These are phyloP conservation scores for Mugil cephalus DNA, from an alignment of 2,113 vertebrate species.

Conservation along the genomic window DNA sequence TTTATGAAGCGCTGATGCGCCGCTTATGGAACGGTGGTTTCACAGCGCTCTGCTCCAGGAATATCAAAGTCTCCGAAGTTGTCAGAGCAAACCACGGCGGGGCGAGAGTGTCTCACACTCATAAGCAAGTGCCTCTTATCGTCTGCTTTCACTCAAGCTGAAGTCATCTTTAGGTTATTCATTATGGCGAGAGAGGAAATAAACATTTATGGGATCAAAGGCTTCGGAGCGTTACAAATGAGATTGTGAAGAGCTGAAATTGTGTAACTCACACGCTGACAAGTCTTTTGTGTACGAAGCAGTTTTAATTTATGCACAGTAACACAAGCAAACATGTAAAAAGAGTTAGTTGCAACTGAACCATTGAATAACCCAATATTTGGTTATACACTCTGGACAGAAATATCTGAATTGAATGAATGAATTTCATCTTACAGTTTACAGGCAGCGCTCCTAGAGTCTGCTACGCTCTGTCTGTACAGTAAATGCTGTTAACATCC, in stretches of 20 bases:
- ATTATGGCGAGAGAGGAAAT: background rate
- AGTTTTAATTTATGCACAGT: slow-evolving; percentile 86
- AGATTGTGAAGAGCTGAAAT: background rate
- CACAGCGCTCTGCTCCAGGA: slow-evolving; percentile 28
- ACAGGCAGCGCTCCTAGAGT: slow-evolving; percentile 44
- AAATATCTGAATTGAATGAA: slow-evolving; percentile 58
- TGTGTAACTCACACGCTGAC: slow-evolving; percentile 51
- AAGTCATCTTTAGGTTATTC: slow-evolving; percentile 7
- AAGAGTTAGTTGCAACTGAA: slow-evolving; percentile 82
- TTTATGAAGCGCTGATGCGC: slow-evolving; percentile 56
- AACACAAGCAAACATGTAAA: slow-evolving; percentile 85
- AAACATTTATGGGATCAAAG: background rate
- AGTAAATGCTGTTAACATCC: slow-evolving; percentile 63
- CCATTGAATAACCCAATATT: slow-evolving; percentile 66
- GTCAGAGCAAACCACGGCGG: slow-evolving; percentile 29
- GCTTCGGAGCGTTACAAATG: slow-evolving; percentile 5
- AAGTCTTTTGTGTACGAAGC: slow-evolving; percentile 79
- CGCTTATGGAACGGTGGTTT: slow-evolving; percentile 20
- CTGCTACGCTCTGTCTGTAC: slow-evolving; percentile 61
- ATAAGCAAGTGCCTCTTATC: background rate
- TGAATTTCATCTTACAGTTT: slow-evolving; percentile 53
- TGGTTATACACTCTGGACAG: slow-evolving; percentile 67
- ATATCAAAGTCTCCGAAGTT: slow-evolving; percentile 44
- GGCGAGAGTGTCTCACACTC: slow-evolving; percentile 12
- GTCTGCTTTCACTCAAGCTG: background rate